Percentiles rank a stretch among this genome's conserved stretches.
These are phyloP conservation scores for Crotalus helleri DNA, from an alignment of 2,113 vertebrate species.

Conservation along the genomic window DNA sequence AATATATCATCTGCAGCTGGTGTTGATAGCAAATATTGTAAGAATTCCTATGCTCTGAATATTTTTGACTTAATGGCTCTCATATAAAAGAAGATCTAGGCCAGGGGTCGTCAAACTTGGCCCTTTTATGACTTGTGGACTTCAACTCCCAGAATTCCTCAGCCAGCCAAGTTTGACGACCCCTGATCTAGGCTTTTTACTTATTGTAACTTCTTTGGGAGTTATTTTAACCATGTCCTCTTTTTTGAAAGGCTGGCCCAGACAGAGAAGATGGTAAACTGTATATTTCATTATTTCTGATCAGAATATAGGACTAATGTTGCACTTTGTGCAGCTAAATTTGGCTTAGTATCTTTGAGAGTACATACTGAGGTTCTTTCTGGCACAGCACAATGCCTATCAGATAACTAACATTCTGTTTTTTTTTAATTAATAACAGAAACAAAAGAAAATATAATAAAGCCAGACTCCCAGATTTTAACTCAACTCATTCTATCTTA, in stretches of 20 bases:
- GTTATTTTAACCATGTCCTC: background rate
- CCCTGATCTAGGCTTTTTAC: too few relatives aligned
- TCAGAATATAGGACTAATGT: background rate
- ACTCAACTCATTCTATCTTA: background rate
- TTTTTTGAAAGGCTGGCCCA: background rate
- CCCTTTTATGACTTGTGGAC: too few relatives aligned
- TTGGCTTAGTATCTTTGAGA: background rate
- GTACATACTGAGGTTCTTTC: background rate
- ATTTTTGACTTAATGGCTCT: too few relatives aligned
- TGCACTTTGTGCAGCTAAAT: background rate
- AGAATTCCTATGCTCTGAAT: too few relatives aligned
- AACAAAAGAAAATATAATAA: background rate
- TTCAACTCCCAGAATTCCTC: too few relatives aligned
- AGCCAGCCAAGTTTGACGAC: too few relatives aligned
- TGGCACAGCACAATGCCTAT: background rate
- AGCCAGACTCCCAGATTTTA: background rate
- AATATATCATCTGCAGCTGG: background rate
- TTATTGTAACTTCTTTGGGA: too few relatives aligned
- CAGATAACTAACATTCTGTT: background rate
- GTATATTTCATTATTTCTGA: background rate
- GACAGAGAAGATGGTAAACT: background rate
- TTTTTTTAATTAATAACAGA: background rate
- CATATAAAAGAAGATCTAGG: too few relatives aligned
- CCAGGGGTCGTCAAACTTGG: too few relatives aligned
- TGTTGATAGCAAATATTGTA: background rate